These are phyloP conservation scores for Chrysotoxum bicinctum DNA, from an alignment of 2,888 invertebrate genomes.

Conservation along the genomic window DNA sequence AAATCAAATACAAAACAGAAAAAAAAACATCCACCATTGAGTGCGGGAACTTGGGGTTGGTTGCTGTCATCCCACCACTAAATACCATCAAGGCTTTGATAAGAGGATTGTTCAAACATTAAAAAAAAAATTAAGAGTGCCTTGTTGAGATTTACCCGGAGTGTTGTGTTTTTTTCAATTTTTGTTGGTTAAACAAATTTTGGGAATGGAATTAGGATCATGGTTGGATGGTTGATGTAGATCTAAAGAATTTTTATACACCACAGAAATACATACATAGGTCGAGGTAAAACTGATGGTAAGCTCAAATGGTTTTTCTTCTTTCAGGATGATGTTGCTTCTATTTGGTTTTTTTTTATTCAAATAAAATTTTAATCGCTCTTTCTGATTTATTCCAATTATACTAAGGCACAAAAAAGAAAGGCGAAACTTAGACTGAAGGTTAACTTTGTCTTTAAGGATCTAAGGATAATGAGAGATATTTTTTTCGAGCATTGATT, in stretches of 20 bases:
- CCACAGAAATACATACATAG: too few species aligned
- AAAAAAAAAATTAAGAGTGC: slow-evolving; percentile 34
- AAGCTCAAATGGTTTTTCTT: slow-evolving; percentile 1
- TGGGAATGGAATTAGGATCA: slow-evolving; percentile 52
- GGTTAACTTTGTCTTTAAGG: slow-evolving; percentile 6
- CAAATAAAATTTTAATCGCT: slow-evolving; percentile 1
- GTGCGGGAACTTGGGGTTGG: slow-evolving; percentile 48
- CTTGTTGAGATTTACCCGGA: slow-evolving; percentile 47
- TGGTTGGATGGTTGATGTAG: slow-evolving; percentile 34
- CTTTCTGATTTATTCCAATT: slow-evolving; percentile 1
- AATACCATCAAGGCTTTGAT: slow-evolving; percentile 66
- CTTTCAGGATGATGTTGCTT: not conserved
- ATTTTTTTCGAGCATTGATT: not conserved
- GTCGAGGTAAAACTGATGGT: slow-evolving; percentile 58
- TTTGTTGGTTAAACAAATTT: slow-evolving; percentile 40
- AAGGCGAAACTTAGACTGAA: not conserved
- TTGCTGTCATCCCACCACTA: slow-evolving; percentile 64
- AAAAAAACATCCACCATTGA: slow-evolving; percentile 6
- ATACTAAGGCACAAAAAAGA: not conserved
- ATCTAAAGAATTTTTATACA: slow-evolving; percentile 45
- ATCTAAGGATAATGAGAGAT: not conserved
- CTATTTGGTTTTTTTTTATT: not conserved
- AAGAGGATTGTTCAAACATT: slow-evolving; percentile 67
- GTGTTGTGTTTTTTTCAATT: not conserved
- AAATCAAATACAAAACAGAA: not conserved